These are phyloP conservation scores for Microctenopoma stevenorrisi DNA, from an alignment of 2,797 vertebrate genomes.

Conservation along the genomic window DNA sequence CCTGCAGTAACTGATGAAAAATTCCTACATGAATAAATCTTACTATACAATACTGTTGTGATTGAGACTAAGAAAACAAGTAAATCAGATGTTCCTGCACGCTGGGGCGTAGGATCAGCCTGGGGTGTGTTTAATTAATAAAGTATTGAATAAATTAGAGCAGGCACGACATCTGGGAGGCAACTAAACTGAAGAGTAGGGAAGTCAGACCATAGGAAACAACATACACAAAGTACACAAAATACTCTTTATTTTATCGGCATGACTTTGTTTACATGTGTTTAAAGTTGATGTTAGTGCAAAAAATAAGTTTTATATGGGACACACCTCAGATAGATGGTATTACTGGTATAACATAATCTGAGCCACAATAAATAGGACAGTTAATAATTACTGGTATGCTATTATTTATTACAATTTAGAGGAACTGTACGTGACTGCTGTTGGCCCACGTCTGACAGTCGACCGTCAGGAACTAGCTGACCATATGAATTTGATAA, in stretches of 20 bases:
- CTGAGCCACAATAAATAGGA: background rate
- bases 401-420: background rate
- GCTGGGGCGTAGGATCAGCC: background rate
- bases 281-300: background rate
- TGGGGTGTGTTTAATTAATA: background rate
- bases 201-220: conserved; percentile 8
- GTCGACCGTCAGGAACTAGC: conserved; percentile 59
- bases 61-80: conserved; percentile 8
- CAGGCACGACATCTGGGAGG: background rate
- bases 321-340: background rate
- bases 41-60: background rate
- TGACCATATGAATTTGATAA: conserved; percentile 51
- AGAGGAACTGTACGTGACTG: conserved; percentile 11
- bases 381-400: background rate
- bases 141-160: background rate
- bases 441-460: conserved; percentile 7
- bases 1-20: conserved; percentile 34
- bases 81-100: background rate
- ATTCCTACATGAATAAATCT: conserved; percentile 36
- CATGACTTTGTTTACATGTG: background rate
- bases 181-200: background rate
- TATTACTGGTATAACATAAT: background rate
- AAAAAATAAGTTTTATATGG: background rate
- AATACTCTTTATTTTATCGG: background rate
- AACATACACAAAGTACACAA: background rate